Evolutionary conservation across 2,113 vertebrate genomes (phyloP).

Genomic region (Cairina moschata): DNA sequence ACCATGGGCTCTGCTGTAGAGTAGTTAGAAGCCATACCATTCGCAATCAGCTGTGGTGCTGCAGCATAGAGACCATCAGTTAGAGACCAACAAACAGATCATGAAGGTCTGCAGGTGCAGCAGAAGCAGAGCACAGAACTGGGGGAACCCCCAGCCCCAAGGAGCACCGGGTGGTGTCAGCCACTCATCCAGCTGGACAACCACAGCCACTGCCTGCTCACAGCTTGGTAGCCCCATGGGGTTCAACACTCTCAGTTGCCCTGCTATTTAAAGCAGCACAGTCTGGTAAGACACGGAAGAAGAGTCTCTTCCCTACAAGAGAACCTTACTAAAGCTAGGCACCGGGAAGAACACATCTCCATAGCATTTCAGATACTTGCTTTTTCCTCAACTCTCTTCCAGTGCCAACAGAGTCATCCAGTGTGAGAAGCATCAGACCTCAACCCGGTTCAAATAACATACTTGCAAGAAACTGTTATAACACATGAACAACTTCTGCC

Average conservation of each 20-base stretch:
- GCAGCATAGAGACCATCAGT: background rate
- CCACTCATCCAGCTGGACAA: background rate
- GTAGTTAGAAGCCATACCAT: background rate
- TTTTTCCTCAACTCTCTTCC: background rate
- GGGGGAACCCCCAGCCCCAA: background rate
- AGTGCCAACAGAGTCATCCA: background rate
- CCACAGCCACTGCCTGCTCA: background rate
- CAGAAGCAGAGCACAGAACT: background rate
- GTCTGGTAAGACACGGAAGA: background rate
- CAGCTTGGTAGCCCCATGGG: background rate
- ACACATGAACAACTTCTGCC: background rate
- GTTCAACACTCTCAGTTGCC: background rate
- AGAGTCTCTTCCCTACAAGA: background rate
- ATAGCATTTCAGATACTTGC: background rate
- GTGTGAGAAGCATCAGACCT: background rate
- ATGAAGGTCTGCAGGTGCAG: background rate
- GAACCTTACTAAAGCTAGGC: background rate
- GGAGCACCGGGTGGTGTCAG: background rate
- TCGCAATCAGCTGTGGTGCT: background rate
- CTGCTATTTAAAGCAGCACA: background rate
- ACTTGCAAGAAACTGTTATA: background rate
- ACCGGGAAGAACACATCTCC: background rate
- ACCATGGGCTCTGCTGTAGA: background rate
- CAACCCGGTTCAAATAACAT: background rate
- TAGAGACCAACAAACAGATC: background rate